Conservation (phyloP, 2,113 vertebrate species). For the Psittacula cyanocephala region DNA sequence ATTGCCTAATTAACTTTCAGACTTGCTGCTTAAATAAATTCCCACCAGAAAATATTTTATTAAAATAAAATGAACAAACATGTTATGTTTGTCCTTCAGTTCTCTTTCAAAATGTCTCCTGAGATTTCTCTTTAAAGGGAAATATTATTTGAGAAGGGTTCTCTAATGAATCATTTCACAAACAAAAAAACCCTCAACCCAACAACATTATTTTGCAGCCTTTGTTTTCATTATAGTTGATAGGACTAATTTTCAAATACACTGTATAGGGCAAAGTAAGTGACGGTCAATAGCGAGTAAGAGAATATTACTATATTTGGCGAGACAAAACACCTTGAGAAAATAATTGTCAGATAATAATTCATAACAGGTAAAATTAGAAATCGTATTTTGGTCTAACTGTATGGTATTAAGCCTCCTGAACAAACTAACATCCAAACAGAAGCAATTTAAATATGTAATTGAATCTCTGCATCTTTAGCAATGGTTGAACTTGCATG, state of each 20-base stretch:
- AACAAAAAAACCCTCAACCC: not conserved
- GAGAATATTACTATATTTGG: not conserved
- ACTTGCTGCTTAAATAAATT: conserved; percentile 25
- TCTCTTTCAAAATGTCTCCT: not conserved
- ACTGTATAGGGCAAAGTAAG: not conserved
- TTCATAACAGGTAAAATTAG: not conserved
- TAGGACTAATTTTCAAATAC: not conserved
- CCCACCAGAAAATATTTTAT: conserved; percentile 1
- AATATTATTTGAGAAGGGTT: not conserved
- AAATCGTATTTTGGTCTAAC: not conserved
- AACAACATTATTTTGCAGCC: not conserved
- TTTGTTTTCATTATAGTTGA: not conserved
- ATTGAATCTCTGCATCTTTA: not conserved
- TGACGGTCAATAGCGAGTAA: not conserved
- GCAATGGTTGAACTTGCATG: not conserved
- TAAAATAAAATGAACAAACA: conserved; percentile 36
- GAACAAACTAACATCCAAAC: not conserved
- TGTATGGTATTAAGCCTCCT: not conserved
- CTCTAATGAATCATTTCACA: not conserved
- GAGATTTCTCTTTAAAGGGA: not conserved
- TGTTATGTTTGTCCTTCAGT: not conserved
- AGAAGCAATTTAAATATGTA: not conserved
- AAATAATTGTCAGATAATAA: not conserved
- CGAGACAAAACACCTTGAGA: not conserved
- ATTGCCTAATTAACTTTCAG: conserved; percentile 39